Percentiles rank a stretch among this genome's conserved stretches.
These are phyloP conservation scores for Anolis carolinensis DNA, from an alignment of 2,113 vertebrate genomes.

Conservation along the genomic window DNA sequence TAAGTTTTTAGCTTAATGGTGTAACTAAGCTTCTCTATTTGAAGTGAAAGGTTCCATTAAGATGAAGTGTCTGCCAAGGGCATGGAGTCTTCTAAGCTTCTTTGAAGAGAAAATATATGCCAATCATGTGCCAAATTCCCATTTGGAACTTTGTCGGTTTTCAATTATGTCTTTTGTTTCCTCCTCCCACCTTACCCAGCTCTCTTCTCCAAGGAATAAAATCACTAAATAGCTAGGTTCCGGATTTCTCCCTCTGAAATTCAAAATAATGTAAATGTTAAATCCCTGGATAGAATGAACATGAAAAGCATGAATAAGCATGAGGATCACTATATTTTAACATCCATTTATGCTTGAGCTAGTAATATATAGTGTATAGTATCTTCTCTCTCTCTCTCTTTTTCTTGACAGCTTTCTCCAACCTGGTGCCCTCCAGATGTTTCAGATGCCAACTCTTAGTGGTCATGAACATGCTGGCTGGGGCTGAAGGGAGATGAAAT, in stretches of 20 bases:
- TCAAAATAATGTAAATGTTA: not conserved
- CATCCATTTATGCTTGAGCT: not conserved
- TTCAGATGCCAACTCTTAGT: no score
- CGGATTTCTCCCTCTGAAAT: not conserved
- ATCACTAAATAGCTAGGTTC: not conserved
- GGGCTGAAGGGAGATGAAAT: no score
- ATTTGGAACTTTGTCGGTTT: not conserved
- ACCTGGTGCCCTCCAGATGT: no score
- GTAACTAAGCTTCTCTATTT: not conserved
- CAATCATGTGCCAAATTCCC: not conserved
- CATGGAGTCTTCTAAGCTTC: not conserved
- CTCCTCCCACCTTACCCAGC: not conserved
- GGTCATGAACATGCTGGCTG: no score
- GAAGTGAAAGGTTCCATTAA: not conserved
- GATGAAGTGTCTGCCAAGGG: not conserved
- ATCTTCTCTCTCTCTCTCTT: no score
- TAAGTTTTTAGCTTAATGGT: constrained; percentile 9
- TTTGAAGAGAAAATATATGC: constrained; percentile 19
- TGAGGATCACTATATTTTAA: accelerated
- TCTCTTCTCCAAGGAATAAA: not conserved
- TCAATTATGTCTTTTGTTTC: not conserved
- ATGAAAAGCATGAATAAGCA: not conserved
- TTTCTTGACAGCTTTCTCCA: no score
- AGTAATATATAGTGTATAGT: not conserved
- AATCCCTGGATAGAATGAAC: not conserved